Evolutionary conservation across 2,888 invertebrate species (phyloP), one percentile per base, ranked within the genome.

Genomic region (Aphodius sticticus): DNA sequence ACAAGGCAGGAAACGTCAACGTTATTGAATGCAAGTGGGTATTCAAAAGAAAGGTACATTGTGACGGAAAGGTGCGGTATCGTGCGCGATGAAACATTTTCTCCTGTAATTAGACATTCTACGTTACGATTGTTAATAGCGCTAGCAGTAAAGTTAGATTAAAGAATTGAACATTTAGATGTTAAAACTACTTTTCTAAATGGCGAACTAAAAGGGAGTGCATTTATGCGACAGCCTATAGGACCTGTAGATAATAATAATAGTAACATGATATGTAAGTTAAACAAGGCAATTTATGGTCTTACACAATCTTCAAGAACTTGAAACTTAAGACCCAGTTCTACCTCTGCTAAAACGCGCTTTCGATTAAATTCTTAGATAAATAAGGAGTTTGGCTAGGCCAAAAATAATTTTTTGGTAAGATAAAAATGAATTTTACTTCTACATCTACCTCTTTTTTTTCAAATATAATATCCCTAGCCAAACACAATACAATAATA

Each of bases 101-200:
- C 3, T 26, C 26, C 26, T 26, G 26, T 26, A n/a, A n/a, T n/a
- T 6, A 77, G 81, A 69, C 80, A 83, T 82, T 82, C 83, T 16
- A 84, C 81, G 1, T 76, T 84, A 14, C 78, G 84, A 82, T 70
- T 84, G 37, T 76, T 85, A 69, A 77, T 84, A 16, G 83, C 83
- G 9, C 78, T 84, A 70, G 35, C 82, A 69, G 82, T 81, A 12
- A 78, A 81, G 75, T 69, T 82, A 70, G 76, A 79, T 69, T 78
- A 82, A 69, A 70, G 75, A 71, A 81, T 83, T 53, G 69, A 9
- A 38, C 83, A 85, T 76, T 77, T 83, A 75, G 83, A 82, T 80
- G 84, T 85, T 12, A 83, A 80, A 74, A 76, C 78, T 16, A 70
- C 53, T n/a, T 38, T 76, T 38, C 36, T 76, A 53, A 76, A 76